Percentiles rank a stretch among this genome's conserved stretches.
phyloP scores from a whole-genome alignment of 2,797 vertebrate genomes.

The Sciaenops ocellatus region DNA sequence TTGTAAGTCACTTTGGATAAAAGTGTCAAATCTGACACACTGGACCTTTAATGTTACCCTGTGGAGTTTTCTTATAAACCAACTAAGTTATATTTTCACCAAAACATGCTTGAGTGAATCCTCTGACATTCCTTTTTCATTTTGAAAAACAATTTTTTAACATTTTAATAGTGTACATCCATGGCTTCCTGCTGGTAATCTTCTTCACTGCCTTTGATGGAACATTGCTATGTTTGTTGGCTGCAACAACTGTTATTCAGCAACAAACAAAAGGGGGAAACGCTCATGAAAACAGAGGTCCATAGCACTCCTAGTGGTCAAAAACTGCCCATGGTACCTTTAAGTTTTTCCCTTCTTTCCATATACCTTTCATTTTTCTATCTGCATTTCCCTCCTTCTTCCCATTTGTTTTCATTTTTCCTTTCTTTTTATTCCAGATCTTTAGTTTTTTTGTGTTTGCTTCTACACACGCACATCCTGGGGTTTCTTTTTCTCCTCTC shows the following conservation, averaged over 20 bases:
- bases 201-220: too few species aligned
- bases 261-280: background rate
- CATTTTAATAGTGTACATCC: background rate
- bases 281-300: background rate
- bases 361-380: background rate
- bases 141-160: background rate
- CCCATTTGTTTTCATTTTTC: background rate
- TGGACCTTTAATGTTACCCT: too few species aligned
- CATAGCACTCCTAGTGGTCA: background rate
- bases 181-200: too few species aligned
- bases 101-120: too few species aligned
- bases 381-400: background rate
- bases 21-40: too few species aligned
- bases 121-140: background rate
- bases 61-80: too few species aligned
- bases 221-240: background rate
- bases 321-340: background rate
- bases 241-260: background rate
- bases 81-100: too few species aligned
- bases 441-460: background rate
- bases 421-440: background rate
- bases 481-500: background rate
- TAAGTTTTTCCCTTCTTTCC: background rate
- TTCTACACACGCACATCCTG: background rate
- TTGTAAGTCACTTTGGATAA: too few species aligned